phyloP scores from a whole-genome alignment of 2,888 invertebrate species.

The Eupeodes latifasciatus region DNA sequence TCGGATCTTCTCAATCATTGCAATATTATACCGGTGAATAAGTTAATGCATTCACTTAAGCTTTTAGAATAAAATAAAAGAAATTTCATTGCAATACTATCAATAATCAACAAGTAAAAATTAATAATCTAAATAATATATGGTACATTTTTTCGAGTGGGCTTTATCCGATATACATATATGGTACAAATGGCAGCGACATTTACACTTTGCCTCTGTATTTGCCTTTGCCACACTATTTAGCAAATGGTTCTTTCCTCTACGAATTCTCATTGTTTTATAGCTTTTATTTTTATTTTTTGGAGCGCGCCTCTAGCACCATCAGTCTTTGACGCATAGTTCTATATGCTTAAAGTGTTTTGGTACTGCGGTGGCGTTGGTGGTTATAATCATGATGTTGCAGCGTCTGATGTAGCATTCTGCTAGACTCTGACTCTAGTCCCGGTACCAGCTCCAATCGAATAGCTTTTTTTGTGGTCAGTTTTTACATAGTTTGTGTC shows the following conservation, averaged over 20 bases:
- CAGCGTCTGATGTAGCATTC: conserved; percentile 45
- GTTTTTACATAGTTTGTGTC: conserved; percentile 41
- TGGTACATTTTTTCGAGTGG: conserved; percentile 63
- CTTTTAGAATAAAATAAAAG: too few species aligned
- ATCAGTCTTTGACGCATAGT: conserved; percentile 63
- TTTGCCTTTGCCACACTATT: conserved; percentile 40
- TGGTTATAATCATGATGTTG: conserved; percentile 61
- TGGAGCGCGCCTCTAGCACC: conserved; percentile 64
- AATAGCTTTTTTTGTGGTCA: conserved; percentile 64
- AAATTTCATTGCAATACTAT: conserved; percentile 11
- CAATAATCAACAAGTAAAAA: conserved; percentile 54
- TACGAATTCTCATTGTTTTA: conserved; percentile 68
- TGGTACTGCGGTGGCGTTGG: conserved; percentile 67
- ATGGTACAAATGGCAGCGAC: conserved; percentile 57
- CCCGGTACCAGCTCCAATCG: conserved; percentile 29
- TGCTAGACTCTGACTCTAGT: not conserved
- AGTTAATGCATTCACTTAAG: too few species aligned
- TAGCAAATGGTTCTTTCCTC: conserved; percentile 66
- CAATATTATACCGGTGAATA: too few species aligned
- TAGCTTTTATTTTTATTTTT: conserved; percentile 40
- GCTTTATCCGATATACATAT: conserved; percentile 63
- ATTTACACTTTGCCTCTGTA: conserved; percentile 57
- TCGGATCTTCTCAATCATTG: too few species aligned
- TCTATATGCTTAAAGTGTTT: conserved; percentile 49
- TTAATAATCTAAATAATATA: conserved; percentile 61